Base-by-base conservation (phyloP, 2,888 invertebrate genomes). In the Masnerella sp. region DNA sequence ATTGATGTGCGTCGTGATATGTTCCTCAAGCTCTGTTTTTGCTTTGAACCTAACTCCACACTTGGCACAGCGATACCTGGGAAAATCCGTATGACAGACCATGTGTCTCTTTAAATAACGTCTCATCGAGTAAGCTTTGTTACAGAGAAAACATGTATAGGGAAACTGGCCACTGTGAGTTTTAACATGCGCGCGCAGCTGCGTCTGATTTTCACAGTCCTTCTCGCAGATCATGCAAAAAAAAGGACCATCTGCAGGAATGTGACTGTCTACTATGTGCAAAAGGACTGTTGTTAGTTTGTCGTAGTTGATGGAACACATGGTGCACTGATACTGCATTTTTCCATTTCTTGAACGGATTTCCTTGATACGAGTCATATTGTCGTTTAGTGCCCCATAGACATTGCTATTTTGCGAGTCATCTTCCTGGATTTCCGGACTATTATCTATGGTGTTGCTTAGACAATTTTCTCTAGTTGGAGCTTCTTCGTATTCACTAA, bases 141-240 rank as follows among this genome's bases (percentile, higher is more conserved):
- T 78, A 42, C 87, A 87, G 0, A 88, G 79, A 40, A 87, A 87
- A 64, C 87, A 88, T 0, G 88, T 87, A 80, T 90, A 91, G 1
- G 91, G 91, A 69, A 89, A 90, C 5, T 88, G 85, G 0, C 90
- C 89, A 76, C 88, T 90, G 78, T 91, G 91, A 81, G 88, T 90
- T 78, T 90, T 90, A 74, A 89, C 90, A 68, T 91, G 91, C 0
- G 88, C 85, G 72, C 90, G 89, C 4, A 91, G 78, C 0, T 90
- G 89, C 59, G 89, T 88, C 84, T 89, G 88, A 81, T 89, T 90
- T 15, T 89, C 89, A 25, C 90, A 87, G 25, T 90, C 90, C 77
- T 90, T 91, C 81, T 90, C 90, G 70, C 91, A 91, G 34, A 90
- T 89, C 18, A 90, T 90, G 56, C 91, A 91, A 15, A 89, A 90